Percentiles rank a stretch among this genome's conserved stretches.
phyloP scores from a whole-genome alignment of 2,888 invertebrate genomes.

The Lasioglossum marginatum region DNA sequence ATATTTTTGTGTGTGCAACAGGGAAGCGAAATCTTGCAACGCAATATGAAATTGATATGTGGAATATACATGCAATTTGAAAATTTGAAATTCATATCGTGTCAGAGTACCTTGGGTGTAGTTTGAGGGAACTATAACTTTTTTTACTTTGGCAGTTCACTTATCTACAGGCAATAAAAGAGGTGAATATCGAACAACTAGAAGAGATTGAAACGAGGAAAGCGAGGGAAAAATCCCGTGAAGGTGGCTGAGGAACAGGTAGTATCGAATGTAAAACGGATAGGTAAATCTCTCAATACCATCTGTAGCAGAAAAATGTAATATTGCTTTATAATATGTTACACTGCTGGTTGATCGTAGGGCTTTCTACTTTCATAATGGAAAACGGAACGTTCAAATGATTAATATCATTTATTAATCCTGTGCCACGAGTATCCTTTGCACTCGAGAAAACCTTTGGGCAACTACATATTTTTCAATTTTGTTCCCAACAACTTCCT shows the following conservation, averaged over 20 bases:
- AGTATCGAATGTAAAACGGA: background rate
- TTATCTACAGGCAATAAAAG: constrained; percentile 23
- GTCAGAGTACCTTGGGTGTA: background rate
- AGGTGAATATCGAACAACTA: constrained; percentile 14
- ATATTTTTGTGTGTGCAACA: background rate
- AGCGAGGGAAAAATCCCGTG: background rate
- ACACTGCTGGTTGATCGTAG: background rate
- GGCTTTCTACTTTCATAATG: background rate
- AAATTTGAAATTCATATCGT: constrained; percentile 6
- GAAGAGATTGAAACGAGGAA: constrained; percentile 6
- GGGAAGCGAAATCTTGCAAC: background rate
- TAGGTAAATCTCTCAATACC: background rate
- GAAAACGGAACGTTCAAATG: background rate
- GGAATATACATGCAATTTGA: background rate
- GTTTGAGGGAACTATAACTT: constrained; percentile 5
- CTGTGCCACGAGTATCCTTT: background rate
- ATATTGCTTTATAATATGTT: background rate
- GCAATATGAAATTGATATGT: background rate
- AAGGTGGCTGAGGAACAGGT: background rate
- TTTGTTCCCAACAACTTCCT: too few species aligned
- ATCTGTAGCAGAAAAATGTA: background rate
- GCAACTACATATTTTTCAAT: too few species aligned
- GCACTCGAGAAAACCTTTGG: too few species aligned
- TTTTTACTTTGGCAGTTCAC: background rate
- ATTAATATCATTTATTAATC: background rate